Evolutionary conservation across 2,113 vertebrate species (phyloP).

Genomic region (Nesogale talazaci): DNA sequence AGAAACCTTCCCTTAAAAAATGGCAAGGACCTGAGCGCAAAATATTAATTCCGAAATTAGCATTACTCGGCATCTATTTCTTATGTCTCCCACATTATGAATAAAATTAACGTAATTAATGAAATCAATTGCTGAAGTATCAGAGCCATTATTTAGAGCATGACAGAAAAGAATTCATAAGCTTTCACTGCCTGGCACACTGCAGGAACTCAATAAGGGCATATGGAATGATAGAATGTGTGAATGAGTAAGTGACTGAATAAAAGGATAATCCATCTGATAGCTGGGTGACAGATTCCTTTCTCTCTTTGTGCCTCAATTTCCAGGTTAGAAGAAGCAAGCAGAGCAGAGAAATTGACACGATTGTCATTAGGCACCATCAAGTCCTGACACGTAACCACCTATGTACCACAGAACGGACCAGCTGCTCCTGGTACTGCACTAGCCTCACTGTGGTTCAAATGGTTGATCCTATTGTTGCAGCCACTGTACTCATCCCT

Average conservation of each 20-base stretch:
- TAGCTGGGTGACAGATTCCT: background rate
- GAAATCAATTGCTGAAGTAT: conserved; percentile 46
- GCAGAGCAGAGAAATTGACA: background rate
- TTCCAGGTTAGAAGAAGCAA: background rate
- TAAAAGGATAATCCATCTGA: background rate
- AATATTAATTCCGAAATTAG: conserved; percentile 62
- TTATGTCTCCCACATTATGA: background rate
- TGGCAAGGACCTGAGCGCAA: background rate
- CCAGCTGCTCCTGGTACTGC: too few relatives aligned
- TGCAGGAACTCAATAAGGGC: background rate
- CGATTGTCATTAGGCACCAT: background rate
- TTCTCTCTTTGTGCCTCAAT: background rate
- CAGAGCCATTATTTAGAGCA: conserved; percentile 38
- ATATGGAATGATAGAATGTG: background rate
- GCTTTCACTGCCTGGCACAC: background rate
- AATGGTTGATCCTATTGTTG: too few relatives aligned
- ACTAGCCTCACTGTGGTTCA: too few relatives aligned
- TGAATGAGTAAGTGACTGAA: background rate
- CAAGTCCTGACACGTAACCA: too few relatives aligned
- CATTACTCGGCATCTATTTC: conserved; percentile 51
- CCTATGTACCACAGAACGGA: too few relatives aligned
- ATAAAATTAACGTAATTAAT: conserved; percentile 67
- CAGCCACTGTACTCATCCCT: too few relatives aligned
- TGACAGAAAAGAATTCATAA: conserved; percentile 32
- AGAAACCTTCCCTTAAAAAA: conserved; percentile 39